A percentile compares a stretch with the other conserved stretches of the same genome.
phyloP scores from a whole-genome alignment of 2,113 vertebrate species.

The Eclectus roratus region DNA sequence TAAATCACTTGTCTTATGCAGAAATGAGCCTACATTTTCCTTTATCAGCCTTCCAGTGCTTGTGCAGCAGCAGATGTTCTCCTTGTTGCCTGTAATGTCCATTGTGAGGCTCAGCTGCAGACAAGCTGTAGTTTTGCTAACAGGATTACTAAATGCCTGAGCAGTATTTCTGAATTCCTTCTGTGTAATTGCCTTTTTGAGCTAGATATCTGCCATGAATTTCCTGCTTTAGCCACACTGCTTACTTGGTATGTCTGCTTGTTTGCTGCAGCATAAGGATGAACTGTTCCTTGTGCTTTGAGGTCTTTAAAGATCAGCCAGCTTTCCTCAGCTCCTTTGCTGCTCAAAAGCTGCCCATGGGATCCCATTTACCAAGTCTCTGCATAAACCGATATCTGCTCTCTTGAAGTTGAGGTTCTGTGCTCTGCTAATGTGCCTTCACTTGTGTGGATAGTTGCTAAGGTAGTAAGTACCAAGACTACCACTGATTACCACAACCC shows the following conservation, averaged over 20 bases:
- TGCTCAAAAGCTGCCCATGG: background rate
- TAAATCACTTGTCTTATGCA: background rate
- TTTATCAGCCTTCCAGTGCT: background rate
- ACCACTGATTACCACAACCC: background rate
- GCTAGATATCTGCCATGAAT: background rate
- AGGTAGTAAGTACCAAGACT: background rate
- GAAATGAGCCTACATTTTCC: background rate
- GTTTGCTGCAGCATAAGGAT: background rate
- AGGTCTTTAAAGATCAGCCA: background rate
- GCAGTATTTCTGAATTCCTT: background rate
- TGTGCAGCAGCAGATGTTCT: background rate
- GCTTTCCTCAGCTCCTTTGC: background rate
- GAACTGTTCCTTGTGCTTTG: background rate
- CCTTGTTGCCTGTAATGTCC: background rate
- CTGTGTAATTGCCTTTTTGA: background rate
- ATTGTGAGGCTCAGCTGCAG: fast-evolving
- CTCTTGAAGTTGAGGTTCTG: background rate
- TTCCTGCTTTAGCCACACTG: background rate
- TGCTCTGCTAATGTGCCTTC: background rate
- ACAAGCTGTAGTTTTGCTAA: background rate
- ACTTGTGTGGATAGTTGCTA: background rate
- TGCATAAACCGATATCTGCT: background rate
- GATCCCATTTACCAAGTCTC: background rate
- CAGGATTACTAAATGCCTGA: background rate
- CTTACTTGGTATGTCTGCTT: background rate